A percentile compares a stretch with the other conserved stretches of the same genome.
These are phyloP conservation scores for Stigmatopora argus DNA, from an alignment of 2,113 vertebrate genomes.

Conservation along the genomic window DNA sequence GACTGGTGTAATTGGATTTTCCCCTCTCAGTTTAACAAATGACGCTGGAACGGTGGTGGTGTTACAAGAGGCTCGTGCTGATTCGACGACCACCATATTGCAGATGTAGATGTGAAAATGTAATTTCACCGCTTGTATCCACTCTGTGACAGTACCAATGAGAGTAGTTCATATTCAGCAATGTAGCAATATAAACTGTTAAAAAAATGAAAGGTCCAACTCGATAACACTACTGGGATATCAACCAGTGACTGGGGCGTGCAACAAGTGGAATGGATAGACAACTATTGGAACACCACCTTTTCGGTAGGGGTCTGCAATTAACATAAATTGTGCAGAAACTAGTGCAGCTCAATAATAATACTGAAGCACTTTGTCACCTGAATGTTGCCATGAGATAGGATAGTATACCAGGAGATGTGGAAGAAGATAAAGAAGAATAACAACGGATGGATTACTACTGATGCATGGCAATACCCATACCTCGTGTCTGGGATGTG, in stretches of 20 bases:
- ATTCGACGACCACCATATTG: conserved; percentile 38
- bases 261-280: conserved; percentile 14
- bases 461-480: no score
- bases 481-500: no score
- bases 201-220: no score
- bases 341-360: no score
- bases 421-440: no score
- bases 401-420: no score
- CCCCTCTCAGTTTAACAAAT: conserved; percentile 45
- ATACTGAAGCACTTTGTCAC: no score
- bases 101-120: conserved; percentile 32
- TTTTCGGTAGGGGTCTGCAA: background rate
- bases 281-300: background rate
- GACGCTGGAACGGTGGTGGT: background rate
- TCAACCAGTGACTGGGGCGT: background rate
- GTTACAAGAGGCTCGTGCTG: conserved; percentile 43
- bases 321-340: no score
- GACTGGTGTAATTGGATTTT: conserved; percentile 60
- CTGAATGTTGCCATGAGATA: no score
- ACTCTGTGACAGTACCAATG: conserved; percentile 30
- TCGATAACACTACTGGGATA: no score
- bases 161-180: conserved; percentile 34
- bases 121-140: conserved; percentile 42
- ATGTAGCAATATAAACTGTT: conserved; percentile 5
- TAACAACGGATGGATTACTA: no score